Percentiles rank a stretch among this genome's conserved stretches.
These are phyloP conservation scores for Erpobdella octoculata DNA, from an alignment of 2,888 invertebrate genomes.

Conservation along the genomic window DNA sequence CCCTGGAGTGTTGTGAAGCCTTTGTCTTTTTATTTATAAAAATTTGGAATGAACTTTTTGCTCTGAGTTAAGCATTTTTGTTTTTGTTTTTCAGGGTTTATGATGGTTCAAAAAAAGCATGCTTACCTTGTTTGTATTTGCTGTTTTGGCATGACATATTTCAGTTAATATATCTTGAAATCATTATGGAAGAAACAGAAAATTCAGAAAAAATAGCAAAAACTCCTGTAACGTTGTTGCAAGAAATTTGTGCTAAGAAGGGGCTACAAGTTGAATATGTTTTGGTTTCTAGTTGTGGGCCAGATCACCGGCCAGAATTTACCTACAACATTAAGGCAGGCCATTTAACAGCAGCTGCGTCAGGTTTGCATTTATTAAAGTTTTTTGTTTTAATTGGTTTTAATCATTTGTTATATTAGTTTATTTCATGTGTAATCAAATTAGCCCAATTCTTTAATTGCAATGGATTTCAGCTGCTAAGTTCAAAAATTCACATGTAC, in stretches of 20 bases:
- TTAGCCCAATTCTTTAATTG: too few species aligned
- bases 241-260: conserved; percentile 24
- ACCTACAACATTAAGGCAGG: conserved; percentile 13
- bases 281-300: conserved; percentile 15
- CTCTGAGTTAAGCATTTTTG: too few species aligned
- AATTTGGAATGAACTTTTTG: too few species aligned
- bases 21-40: too few species aligned
- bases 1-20: too few species aligned
- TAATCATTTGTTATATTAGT: neutral
- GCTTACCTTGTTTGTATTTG: too few species aligned
- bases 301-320: conserved; percentile 13
- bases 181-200: neutral
- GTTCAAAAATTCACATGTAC: neutral
- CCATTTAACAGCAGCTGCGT: neutral
- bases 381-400: neutral
- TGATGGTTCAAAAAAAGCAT: too few species aligned
- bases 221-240: conserved; percentile 23
- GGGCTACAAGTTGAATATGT: conserved; percentile 5
- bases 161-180: too few species aligned
- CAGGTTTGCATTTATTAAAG: conserved; percentile 15
- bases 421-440: neutral
- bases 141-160: too few species aligned
- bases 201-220: neutral
- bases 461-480: too few species aligned
- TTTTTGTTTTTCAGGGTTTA: too few species aligned